phyloP scores from a whole-genome alignment of 2,797 vertebrate species.

The Cetoscarus ocellatus region DNA sequence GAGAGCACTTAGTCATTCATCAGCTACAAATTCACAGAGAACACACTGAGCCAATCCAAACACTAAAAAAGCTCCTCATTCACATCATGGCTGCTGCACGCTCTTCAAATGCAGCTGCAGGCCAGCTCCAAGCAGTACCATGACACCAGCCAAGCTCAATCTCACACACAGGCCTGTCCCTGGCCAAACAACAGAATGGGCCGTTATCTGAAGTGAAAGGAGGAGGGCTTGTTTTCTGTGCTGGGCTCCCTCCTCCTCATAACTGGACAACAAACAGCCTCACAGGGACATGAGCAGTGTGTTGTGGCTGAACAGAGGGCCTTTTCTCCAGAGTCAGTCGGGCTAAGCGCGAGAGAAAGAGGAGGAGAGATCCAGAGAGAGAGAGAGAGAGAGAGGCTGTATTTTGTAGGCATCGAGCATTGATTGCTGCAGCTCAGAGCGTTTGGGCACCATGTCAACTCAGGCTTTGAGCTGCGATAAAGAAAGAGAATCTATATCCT shows the following conservation, averaged over 20 bases:
- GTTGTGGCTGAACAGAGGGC: conserved; percentile 84
- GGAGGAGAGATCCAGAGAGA: neutral
- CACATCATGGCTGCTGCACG: conserved; percentile 61
- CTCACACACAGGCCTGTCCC: conserved; percentile 78
- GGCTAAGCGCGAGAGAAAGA: conserved; percentile 83
- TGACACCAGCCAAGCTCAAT: conserved; percentile 79
- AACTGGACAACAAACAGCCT: conserved; percentile 85
- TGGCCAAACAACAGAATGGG: conserved; percentile 79
- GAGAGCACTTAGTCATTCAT: conserved; percentile 56
- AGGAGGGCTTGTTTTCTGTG: conserved; percentile 80
- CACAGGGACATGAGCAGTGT: conserved; percentile 83
- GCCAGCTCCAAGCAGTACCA: conserved; percentile 76
- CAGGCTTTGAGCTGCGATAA: conserved; percentile 73
- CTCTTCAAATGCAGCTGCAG: conserved; percentile 77
- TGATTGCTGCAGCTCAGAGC: conserved; percentile 69
- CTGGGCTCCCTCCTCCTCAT: conserved; percentile 72
- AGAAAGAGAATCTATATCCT: conserved; percentile 77
- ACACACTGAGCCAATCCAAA: conserved; percentile 62
- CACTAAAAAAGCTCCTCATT: conserved; percentile 62
- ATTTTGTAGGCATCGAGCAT: conserved; percentile 74
- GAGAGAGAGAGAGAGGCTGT: conserved; percentile 52
- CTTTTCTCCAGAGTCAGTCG: conserved; percentile 90
- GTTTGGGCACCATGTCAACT: conserved; percentile 75
- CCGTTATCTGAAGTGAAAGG: conserved; percentile 82
- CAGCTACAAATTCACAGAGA: conserved; percentile 51